Evolutionary conservation across 2,797 vertebrate genomes (phyloP).

Genomic region (Phoxinus dragarum): DNA sequence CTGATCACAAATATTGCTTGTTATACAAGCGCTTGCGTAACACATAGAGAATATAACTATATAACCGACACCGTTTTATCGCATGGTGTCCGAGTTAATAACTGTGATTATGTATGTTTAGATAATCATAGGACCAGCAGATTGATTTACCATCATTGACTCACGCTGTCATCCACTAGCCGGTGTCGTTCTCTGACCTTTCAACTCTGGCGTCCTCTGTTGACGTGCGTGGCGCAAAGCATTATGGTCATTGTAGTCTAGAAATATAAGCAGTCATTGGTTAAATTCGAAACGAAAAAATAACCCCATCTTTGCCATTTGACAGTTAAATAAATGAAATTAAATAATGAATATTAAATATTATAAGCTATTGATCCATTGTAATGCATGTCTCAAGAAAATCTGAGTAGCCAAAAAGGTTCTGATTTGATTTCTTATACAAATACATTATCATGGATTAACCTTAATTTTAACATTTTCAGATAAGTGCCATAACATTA

Average conservation of each 20-base stretch:
- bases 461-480: neutral
- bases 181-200: constrained; percentile 66
- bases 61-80: neutral
- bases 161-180: constrained; percentile 56
- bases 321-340: neutral
- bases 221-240: constrained; percentile 35
- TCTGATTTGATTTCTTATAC: neutral
- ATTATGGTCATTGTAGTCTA: constrained; percentile 67
- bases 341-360: neutral
- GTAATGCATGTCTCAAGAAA: neutral
- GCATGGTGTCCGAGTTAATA: neutral
- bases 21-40: constrained; percentile 46
- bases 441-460: neutral
- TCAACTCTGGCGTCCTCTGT: constrained; percentile 48
- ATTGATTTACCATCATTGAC: constrained; percentile 42
- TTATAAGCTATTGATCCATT: neutral
- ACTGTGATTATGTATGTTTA: neutral
- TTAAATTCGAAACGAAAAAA: neutral
- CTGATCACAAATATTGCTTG: neutral
- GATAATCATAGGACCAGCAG: neutral
- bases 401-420: neutral
- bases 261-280: no score
- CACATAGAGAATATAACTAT: neutral
- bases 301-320: no score
- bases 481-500: constrained; percentile 1